Base-by-base conservation (phyloP, 2,797 vertebrate species). In the Fistularia tabacaria region DNA sequence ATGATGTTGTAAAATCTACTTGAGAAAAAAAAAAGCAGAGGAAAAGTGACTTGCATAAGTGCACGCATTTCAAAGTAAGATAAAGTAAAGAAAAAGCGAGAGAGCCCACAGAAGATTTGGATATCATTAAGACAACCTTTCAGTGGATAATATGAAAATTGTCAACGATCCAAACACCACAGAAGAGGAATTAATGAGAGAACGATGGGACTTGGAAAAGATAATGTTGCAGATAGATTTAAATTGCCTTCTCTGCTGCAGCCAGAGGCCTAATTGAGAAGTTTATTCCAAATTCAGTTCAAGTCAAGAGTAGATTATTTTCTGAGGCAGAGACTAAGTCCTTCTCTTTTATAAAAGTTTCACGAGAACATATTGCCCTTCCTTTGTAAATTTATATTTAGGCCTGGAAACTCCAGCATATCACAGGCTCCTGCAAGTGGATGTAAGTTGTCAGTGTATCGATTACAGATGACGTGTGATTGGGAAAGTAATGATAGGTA, bases 1-100 rank as follows among this genome's bases (percentile, higher is more conserved):
- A 69, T 43, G 2, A 67, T 44, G 25, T 66, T 47, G 66, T n/a
- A 71, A 68, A 71, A 68, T 65, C 73, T 57, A 66, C 52, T 47
- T 62, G 11, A 15, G n/a, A 25, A 25, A 59, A 71, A 54, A 57
- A 55, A 49, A 6, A 1, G n/a, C 11, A 14, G 37, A 11, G 50
- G 14, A 45, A 49, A 66, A 62, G 15, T 64, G 42, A 9, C 62
- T 57, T 53, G 14, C 8, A 49, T 48, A 58, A 61, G 38, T 57
- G 10, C 37, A 42, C 14, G 5, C 6, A 41, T 14, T 15, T 40
- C 12, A 59, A 59, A 38, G 2, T 13, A 9, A 13, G 25, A 25
- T 25, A 25, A 36, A 46, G 56, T 46, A 40, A 65, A 67, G 49
- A 9, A 61, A 51, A 51, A 39, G 5, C 0, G 9, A 65, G 45